Percentiles rank a stretch among this genome's conserved stretches.
Evolutionary conservation across 2,113 vertebrate genomes (phyloP).

Genomic region (rabbit (Oryctolagus cuniculus)): mOryCun1.1 NC_091438.1:55894001-55894500

Average conservation of each 20-base stretch:
- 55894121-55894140: neutral
- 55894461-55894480: neutral
- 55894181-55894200: neutral
- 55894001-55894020: neutral
- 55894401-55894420: neutral
- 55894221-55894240: too few relatives aligned
- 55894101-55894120: neutral
- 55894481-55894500: neutral
- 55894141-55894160: neutral
- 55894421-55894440: neutral
- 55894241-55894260: neutral
- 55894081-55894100: neutral
- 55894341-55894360: neutral
- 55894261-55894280: neutral
- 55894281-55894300: neutral
- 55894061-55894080: neutral
- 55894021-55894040: slow-evolving; percentile 15
- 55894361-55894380: neutral
- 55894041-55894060: neutral
- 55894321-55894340: neutral
- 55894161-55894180: neutral
- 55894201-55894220: neutral
- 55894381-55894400: neutral
- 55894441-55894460: too few relatives aligned
- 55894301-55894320: neutral